Conservation (phyloP, 2,797 vertebrate species). For the Trematomus bernacchii region DNA sequence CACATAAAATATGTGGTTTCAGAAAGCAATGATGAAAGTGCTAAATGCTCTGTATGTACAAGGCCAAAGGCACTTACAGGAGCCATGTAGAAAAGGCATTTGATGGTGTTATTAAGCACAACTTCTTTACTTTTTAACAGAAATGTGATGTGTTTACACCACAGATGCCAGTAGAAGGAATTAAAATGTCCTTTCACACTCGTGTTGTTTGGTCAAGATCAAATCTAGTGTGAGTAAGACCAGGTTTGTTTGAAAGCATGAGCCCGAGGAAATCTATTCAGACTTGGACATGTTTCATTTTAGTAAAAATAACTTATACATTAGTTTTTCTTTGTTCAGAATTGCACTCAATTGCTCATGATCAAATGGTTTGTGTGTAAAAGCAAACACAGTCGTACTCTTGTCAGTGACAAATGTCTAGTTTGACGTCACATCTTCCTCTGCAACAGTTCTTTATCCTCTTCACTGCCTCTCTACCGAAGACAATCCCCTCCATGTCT, state of each 20-base stretch:
- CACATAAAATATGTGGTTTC: neutral
- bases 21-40: neutral
- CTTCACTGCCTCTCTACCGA: neutral
- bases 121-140: neutral
- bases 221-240: too few relatives aligned
- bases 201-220: too few relatives aligned
- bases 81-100: neutral
- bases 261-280: neutral
- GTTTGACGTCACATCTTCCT: conserved; percentile 2
- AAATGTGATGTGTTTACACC: neutral
- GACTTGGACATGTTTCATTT: too few relatives aligned
- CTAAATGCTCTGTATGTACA: too few relatives aligned
- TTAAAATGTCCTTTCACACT: too few relatives aligned
- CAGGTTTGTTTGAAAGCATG: too few relatives aligned
- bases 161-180: neutral
- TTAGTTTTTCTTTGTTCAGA: neutral
- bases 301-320: neutral
- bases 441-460: neutral
- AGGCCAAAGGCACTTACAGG: neutral
- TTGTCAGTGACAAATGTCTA: neutral
- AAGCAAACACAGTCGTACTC: conserved; percentile 3
- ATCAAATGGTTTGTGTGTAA: conserved; percentile 5
- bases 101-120: neutral
- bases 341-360: conserved; percentile 2
- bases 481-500: conserved; percentile 32